These are phyloP conservation scores for Thamnophis elegans DNA, from an alignment of 2,797 vertebrate genomes.

Conservation along the genomic window DNA sequence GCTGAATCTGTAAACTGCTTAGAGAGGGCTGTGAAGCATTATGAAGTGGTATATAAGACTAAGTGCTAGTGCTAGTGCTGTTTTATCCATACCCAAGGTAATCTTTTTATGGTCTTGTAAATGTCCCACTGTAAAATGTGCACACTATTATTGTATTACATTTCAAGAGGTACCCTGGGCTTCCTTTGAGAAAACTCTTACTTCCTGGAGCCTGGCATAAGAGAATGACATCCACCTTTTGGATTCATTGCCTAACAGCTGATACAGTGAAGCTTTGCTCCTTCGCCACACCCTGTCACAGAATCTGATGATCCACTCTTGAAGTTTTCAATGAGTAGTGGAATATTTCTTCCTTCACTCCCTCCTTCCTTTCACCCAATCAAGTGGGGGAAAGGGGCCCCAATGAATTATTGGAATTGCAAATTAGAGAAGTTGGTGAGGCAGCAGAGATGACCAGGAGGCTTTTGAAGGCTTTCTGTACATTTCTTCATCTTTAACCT, in stretches of 20 bases:
- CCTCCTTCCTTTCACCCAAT: background rate
- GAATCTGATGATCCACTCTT: background rate
- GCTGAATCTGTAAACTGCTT: too few relatives aligned
- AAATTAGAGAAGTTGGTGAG: background rate
- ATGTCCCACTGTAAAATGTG: background rate
- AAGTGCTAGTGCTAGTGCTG: background rate
- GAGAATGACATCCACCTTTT: background rate
- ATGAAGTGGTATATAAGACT: too few relatives aligned
- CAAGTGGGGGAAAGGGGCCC: background rate
- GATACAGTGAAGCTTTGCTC: background rate
- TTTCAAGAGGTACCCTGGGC: background rate
- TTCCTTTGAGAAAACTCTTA: background rate
- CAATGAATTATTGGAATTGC: background rate
- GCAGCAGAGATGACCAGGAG: background rate
- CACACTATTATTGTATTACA: background rate
- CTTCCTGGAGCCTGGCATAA: background rate
- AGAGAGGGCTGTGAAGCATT: too few relatives aligned
- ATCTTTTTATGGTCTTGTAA: background rate
- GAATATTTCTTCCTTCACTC: background rate
- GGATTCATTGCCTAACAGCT: background rate
- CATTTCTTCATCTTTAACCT: background rate
- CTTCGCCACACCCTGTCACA: background rate
- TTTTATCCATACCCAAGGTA: background rate
- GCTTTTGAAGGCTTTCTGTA: background rate
- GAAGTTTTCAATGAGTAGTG: background rate